Base-by-base conservation (phyloP, 2,797 vertebrate species). In the Liparis tanakae region DNA sequence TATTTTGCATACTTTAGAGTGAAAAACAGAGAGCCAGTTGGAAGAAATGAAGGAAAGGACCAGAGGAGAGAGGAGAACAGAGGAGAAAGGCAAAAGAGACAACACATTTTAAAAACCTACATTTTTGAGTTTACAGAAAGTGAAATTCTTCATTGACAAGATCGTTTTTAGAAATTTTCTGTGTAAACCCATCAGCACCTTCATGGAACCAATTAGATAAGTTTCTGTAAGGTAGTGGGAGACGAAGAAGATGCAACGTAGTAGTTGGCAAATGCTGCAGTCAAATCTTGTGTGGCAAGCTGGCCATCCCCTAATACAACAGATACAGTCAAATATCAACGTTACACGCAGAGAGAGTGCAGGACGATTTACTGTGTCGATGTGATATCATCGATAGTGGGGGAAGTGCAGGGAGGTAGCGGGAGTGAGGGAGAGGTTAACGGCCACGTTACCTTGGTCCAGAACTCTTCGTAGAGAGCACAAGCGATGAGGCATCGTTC, bases 181-280 rank as follows among this genome's bases (percentile, higher is more conserved):
- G 98, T 99, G 97, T 97, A 99, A 99, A 99, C 98, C 98, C 97
- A 97, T 97, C 98, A 98, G 98, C 98, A 99, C 98, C 98, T 99
- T 99, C 96, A 98, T 98, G 96, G 97, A 99, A 98, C 97, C 97
- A 99, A 98, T 98, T 98, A 95, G 97, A 99, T 98, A 99, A 99
- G 97, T 96, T 97, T 99, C 98, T 99, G 97, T 99, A 99, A 98
- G 97, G 97, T 98, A 98, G 97, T 94, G 93, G 94, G 93, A 94
- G 97, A 97, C 97, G 98, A 96, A 98, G 97, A 92, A 97, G 98
- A 98, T 98, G 98, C 97, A 99, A 99, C 97, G 97, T 96, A 95
- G 97, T 96, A 95, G 97, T 98, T 98, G 97, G 97, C 97, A 98
- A 97, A 99, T 98, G 97, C 97, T 98, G 98, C 96, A 96, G 96